Percentiles rank a stretch among this genome's conserved stretches.
Evolutionary conservation across 2,113 vertebrate genomes (phyloP).

Genomic region (Todiramphus saurophagus): DNA sequence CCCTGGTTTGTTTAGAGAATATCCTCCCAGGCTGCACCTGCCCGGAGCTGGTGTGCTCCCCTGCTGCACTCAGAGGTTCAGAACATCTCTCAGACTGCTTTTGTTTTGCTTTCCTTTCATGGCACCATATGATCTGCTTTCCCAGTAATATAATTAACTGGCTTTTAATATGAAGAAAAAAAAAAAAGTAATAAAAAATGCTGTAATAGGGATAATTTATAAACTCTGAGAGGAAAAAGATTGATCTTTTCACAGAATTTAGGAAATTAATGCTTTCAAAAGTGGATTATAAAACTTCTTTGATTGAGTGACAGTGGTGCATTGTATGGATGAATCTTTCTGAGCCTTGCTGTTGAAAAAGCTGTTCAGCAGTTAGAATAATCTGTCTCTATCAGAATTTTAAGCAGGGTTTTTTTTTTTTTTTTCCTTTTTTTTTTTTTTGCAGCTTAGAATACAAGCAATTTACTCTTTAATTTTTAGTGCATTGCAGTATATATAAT

Average conservation of each 20-base stretch:
- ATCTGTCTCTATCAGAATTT: conserved; percentile 26
- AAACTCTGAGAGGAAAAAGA: conserved; percentile 31
- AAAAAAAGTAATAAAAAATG: not conserved
- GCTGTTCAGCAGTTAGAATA: conserved; percentile 31
- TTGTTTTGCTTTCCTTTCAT: conserved; percentile 55
- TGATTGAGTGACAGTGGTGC: conserved; percentile 59
- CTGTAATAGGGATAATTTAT: conserved; percentile 35
- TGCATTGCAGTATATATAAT: not conserved
- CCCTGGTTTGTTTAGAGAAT: not conserved
- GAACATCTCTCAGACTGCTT: conserved; percentile 47
- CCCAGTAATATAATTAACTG: conserved; percentile 61
- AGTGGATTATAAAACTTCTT: conserved; percentile 52
- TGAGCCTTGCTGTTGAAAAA: conserved; percentile 9
- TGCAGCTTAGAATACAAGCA: not conserved
- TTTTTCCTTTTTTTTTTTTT: not conserved
- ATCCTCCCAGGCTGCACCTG: not conserved
- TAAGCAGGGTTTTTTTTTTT: not conserved
- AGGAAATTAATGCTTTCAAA: conserved; percentile 64
- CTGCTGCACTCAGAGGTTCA: conserved; percentile 14
- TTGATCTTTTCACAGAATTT: conserved; percentile 56
- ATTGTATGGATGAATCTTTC: conserved; percentile 47
- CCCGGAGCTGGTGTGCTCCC: not conserved
- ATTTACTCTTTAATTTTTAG: not conserved
- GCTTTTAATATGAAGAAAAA: conserved; percentile 20
- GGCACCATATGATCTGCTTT: conserved; percentile 43